These are phyloP conservation scores for Drosophila rhopaloa DNA, from an alignment of 1,140 invertebrate species.

Conservation along the genomic window DNA sequence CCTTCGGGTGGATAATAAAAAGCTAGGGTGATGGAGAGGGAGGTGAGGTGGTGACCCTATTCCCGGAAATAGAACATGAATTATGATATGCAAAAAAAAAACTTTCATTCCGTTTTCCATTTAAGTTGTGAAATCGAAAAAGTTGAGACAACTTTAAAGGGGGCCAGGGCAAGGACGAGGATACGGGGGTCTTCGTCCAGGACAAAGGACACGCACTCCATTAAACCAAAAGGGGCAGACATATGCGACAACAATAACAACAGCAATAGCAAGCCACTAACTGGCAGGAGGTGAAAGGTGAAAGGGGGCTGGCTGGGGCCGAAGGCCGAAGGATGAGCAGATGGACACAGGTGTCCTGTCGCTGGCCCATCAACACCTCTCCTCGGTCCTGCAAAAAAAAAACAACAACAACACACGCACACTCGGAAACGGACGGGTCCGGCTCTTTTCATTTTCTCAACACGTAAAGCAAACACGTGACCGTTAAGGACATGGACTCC, in stretches of 20 bases:
- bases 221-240: conserved; percentile 46
- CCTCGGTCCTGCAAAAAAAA: conserved; percentile 13
- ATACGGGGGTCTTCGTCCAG: neutral
- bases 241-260: conserved; percentile 69
- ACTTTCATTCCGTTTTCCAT: conserved; percentile 62
- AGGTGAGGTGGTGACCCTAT: conserved; percentile 10
- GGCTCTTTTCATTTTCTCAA: conserved; percentile 81
- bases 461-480: conserved; percentile 81
- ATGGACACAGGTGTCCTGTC: conserved; percentile 76
- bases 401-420: neutral
- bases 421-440: conserved; percentile 14
- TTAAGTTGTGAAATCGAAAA: conserved; percentile 80
- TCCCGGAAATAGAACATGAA: conserved; percentile 71
- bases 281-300: conserved; percentile 40
- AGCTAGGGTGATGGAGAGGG: neutral
- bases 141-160: conserved; percentile 67
- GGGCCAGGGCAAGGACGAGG: conserved; percentile 7
- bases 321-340: neutral
- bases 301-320: neutral
- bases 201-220: conserved; percentile 72
- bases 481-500: conserved; percentile 75
- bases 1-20: conserved; percentile 53
- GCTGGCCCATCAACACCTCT: conserved; percentile 75
- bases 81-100: conserved; percentile 71
- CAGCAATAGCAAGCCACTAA: conserved; percentile 74